Evolutionary conservation across 2,888 invertebrate species (phyloP).

Genomic region (Ptilodon capucinus): DNA sequence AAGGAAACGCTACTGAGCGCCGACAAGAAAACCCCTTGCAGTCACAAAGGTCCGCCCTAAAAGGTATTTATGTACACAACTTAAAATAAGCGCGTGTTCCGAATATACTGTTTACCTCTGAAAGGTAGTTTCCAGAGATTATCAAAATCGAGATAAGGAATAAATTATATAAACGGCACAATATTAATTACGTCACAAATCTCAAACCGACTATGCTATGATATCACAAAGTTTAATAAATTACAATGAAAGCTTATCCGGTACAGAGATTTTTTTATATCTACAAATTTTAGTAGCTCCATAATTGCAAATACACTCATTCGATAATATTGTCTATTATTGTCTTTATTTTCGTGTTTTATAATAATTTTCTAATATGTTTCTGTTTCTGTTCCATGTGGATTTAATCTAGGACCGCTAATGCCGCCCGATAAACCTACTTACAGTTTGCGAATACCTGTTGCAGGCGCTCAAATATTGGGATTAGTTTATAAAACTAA

Average conservation of each 20-base stretch:
- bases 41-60: slow-evolving; percentile 19
- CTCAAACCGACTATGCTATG: no score
- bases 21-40: neutral
- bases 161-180: neutral
- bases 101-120: neutral
- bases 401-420: neutral
- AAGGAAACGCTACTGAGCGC: neutral
- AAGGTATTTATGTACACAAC: slow-evolving; percentile 31
- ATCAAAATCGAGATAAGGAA: neutral
- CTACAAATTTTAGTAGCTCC: no score
- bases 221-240: no score
- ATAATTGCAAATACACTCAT: no score
- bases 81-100: slow-evolving; percentile 24
- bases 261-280: no score
- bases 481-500: neutral
- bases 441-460: neutral
- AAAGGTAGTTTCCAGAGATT: neutral
- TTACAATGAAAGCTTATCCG: no score
- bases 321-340: no score
- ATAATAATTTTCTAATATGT: no score
- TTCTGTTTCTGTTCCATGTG: neutral
- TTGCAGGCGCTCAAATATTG: neutral
- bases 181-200: neutral
- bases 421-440: neutral
- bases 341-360: no score